These are phyloP conservation scores for Latrodectus geometricus DNA, from an alignment of 1,140 invertebrate species.

Conservation along the genomic window DNA sequence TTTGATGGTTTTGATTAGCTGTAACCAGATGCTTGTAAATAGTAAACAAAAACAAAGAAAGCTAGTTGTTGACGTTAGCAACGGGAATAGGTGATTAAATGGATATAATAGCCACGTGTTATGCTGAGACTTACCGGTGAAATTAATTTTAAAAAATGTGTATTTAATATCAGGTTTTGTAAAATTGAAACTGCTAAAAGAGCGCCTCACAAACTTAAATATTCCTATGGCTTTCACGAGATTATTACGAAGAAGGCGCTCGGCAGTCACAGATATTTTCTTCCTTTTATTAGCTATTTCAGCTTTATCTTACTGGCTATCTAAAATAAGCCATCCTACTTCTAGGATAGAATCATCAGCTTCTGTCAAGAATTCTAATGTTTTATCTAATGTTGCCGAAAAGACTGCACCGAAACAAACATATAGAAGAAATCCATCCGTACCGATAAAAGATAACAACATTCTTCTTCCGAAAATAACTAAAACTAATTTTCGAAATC, in stretches of 20 bases:
- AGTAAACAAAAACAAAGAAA: slow-evolving; percentile 35
- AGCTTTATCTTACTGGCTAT: slow-evolving; percentile 11
- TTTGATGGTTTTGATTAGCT: background rate
- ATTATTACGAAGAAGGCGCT: background rate
- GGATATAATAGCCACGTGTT: slow-evolving; percentile 36
- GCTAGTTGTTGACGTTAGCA: slow-evolving; percentile 48
- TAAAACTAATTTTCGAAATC: slow-evolving; percentile 9
- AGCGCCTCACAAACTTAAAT: background rate
- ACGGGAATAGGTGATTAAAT: slow-evolving; percentile 16
- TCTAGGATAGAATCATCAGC: background rate
- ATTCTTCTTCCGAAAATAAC: background rate
- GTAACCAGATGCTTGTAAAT: background rate
- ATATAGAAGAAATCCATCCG: background rate
- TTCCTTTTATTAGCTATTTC: background rate
- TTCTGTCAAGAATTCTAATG: background rate
- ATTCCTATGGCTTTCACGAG: background rate
- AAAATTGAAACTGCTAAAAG: background rate
- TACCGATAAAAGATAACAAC: slow-evolving; percentile 1
- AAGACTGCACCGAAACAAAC: no score
- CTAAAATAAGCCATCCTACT: background rate
- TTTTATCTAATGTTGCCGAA: background rate
- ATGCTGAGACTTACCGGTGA: background rate
- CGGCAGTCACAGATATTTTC: background rate
- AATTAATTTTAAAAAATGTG: no score
- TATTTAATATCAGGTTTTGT: no score